Base-by-base conservation (phyloP, 2,888 invertebrate genomes). In the Tubulanus polymorphus region DNA sequence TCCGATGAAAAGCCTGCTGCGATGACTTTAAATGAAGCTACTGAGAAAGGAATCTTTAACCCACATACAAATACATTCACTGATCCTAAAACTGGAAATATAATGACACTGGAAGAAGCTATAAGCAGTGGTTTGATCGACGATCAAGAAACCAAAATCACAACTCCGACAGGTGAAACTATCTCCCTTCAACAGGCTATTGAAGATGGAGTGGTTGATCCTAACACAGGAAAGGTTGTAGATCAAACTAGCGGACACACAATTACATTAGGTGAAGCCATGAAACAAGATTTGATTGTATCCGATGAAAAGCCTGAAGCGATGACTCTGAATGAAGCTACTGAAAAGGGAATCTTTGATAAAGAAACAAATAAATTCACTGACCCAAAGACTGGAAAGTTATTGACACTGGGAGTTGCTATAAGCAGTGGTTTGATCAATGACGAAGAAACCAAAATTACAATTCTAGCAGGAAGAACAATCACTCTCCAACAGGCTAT, bases 401-500 rank as follows among this genome's bases (percentile, higher is more conserved):
- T 87, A 70, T 81, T 91, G 48, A 88, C 87, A 18, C 81, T 94
- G 37, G 83, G 86, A 1, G 88, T 91, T 73, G 91, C 93, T 0
- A 85, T 93, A 15, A 85, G 86, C 70, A 82, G 85, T 51, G 88
- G 88, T 74, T 79, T 93, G 23, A 85, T 94, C 41, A 91, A 93
- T 77, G 86, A 88, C 10, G 62, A 63, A 48, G 45, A 45, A 50
- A 56, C 56, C 20, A 54, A 58, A 29, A 60, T 55, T 18, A 47
- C 37, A 15, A 53, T 55, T 30, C 46, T 65, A 26, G 51, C 65
- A 18, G 91, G 92, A 45, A 87, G 90, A 63, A 78, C 86, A 2
- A 72, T 95, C 20, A 88, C 86, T 3, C 87, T 96, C 53, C 85
- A 86, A 53, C 87, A 92, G 80, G 95, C 95, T 0, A 84, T 95